Conservation (phyloP, 2,113 vertebrate genomes). For the Mesembrinibis cayennensis region DNA sequence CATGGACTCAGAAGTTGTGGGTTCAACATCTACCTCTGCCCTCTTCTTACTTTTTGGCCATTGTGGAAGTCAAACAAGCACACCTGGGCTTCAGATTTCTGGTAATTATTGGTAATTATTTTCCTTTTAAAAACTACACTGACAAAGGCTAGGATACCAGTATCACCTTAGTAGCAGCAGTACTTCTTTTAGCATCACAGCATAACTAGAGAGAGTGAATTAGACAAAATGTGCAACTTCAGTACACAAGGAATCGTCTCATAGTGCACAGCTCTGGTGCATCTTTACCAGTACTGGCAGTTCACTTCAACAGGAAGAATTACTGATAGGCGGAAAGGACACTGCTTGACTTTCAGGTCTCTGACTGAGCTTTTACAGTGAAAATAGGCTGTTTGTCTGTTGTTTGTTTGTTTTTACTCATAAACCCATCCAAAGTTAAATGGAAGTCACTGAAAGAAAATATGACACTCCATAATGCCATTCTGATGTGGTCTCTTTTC, state of each 20-base stretch:
- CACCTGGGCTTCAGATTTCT: not conserved
- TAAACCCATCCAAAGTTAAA: not conserved
- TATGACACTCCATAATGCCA: not conserved
- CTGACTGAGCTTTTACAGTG: not conserved
- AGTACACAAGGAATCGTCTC: not conserved
- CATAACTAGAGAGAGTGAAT: not conserved
- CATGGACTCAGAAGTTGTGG: not conserved
- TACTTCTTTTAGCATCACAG: not conserved
- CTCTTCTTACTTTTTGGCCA: not conserved
- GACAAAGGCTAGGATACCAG: not conserved
- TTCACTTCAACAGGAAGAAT: not conserved
- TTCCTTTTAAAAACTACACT: not conserved
- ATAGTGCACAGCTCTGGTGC: not conserved
- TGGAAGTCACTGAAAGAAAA: not conserved
- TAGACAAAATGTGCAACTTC: not conserved
- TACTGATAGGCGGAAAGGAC: not conserved
- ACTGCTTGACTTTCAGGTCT: not conserved
- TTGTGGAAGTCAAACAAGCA: not conserved
- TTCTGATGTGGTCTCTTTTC: not conserved
- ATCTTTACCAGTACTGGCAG: not conserved
- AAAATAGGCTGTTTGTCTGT: not conserved
- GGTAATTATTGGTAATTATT: not conserved
- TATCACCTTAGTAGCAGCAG: not conserved
- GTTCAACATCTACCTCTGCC: not conserved
- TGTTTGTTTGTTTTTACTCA: not conserved